These are phyloP conservation scores for Balearica regulorum DNA, from an alignment of 2,797 vertebrate species.

Conservation along the genomic window DNA sequence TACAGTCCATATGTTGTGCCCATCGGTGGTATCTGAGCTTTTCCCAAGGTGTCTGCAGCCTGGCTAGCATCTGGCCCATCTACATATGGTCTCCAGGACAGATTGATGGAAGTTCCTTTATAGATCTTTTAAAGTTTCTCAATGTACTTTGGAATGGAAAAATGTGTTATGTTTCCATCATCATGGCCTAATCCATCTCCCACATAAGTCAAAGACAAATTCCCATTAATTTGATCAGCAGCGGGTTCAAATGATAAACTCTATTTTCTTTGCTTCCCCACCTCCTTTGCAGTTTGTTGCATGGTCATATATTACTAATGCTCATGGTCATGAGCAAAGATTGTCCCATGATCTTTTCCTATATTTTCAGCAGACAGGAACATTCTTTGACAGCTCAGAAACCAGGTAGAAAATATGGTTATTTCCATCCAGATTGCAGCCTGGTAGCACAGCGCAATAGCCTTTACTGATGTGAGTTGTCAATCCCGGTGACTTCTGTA, in stretches of 20 bases:
- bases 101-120: not conserved
- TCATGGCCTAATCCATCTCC: not conserved
- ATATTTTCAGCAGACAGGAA: not conserved
- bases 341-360: not conserved
- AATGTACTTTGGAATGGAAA: slow-evolving; percentile 3
- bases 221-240: not conserved
- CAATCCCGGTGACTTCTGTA: not conserved
- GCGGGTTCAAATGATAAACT: not conserved
- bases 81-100: slow-evolving; percentile 24
- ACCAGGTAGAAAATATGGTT: not conserved
- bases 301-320: not conserved
- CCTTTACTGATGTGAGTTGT: not conserved
- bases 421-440: not conserved
- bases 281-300: not conserved
- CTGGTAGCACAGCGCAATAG: not conserved
- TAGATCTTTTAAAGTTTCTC: not conserved
- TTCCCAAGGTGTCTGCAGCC: slow-evolving; percentile 15
- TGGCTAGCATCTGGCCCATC: slow-evolving; percentile 32
- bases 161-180: not conserved
- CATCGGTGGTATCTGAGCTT: not conserved
- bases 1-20: not conserved
- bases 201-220: not conserved
- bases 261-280: not conserved
- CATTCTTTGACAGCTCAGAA: not conserved
- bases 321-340: rapidly evolving